A percentile compares a stretch with the other conserved stretches of the same genome.
These are phyloP conservation scores for Taxidea taxus DNA, from an alignment of 2,113 vertebrate genomes.

Conservation along the genomic window DNA sequence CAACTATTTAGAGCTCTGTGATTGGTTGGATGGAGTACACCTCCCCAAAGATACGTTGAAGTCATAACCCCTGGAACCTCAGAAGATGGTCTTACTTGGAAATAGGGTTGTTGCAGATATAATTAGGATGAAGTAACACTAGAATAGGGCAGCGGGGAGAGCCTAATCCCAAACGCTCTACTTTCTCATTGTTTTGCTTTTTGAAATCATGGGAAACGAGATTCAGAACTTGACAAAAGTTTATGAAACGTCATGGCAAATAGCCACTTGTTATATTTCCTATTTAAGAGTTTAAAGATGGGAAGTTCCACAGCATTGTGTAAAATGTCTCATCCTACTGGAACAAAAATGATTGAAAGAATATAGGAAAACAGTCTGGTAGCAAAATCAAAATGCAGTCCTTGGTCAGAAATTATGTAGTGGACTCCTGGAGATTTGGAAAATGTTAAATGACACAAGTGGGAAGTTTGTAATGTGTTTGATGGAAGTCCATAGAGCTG, in stretches of 20 bases:
- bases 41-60: not conserved
- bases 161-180: not conserved
- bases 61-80: not conserved
- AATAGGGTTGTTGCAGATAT: not conserved
- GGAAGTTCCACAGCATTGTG: not conserved
- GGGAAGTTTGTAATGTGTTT: not conserved
- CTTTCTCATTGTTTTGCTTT: not conserved
- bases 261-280: not conserved
- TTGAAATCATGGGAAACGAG: not conserved
- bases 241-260: not conserved
- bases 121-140: not conserved
- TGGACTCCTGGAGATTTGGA: not conserved
- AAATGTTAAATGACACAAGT: not conserved
- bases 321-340: not conserved
- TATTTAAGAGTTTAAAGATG: not conserved
- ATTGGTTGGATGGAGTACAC: not conserved
- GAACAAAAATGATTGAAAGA: not conserved
- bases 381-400: not conserved
- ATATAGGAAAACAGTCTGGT: not conserved
- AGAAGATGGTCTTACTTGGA: not conserved
- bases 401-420: not conserved
- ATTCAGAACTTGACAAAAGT: not conserved
- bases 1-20: not conserved
- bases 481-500: not conserved
- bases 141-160: not conserved